phyloP scores from a whole-genome alignment of 2,113 vertebrate species.

The Pelobates fuscus region DNA sequence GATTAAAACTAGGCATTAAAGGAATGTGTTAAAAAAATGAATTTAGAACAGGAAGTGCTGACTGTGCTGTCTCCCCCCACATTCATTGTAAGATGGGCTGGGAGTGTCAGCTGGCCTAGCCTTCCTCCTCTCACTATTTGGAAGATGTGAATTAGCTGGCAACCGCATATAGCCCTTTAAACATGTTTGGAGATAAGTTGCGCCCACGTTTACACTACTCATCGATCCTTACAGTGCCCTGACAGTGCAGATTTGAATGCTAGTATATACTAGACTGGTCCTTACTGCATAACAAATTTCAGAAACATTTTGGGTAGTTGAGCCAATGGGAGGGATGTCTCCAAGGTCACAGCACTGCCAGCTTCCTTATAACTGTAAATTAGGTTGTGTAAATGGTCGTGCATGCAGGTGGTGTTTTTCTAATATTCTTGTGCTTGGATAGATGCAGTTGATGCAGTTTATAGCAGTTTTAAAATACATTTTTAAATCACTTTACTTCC shows the following conservation, averaged over 20 bases:
- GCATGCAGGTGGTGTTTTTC: no score
- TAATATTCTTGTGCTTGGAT: no score
- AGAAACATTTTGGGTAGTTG: background rate
- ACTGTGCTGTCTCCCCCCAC: conserved; percentile 53
- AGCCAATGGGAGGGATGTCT: background rate
- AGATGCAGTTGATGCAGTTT: no score
- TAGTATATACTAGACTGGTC: background rate
- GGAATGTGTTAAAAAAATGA: conserved; percentile 66
- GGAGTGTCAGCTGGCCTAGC: conserved; percentile 1
- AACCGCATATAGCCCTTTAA: background rate
- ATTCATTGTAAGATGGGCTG: conserved; percentile 18
- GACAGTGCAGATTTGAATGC: background rate
- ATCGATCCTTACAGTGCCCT: background rate
- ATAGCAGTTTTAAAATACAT: no score
- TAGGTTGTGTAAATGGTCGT: no score
- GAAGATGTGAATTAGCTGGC: background rate
- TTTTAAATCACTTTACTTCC: no score
- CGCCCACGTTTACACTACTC: background rate
- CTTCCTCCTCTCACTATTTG: background rate
- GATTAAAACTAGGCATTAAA: conserved; percentile 62
- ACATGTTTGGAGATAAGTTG: background rate
- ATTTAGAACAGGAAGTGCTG: conserved; percentile 64
- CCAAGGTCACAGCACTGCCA: conserved; percentile 22
- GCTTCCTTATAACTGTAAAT: background rate
- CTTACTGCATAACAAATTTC: background rate